Evolutionary conservation across 92 coral and sea anemone species (phyloP), one percentile per base, ranked within the genome.

Genomic region (Actinostola sp.): DNA sequence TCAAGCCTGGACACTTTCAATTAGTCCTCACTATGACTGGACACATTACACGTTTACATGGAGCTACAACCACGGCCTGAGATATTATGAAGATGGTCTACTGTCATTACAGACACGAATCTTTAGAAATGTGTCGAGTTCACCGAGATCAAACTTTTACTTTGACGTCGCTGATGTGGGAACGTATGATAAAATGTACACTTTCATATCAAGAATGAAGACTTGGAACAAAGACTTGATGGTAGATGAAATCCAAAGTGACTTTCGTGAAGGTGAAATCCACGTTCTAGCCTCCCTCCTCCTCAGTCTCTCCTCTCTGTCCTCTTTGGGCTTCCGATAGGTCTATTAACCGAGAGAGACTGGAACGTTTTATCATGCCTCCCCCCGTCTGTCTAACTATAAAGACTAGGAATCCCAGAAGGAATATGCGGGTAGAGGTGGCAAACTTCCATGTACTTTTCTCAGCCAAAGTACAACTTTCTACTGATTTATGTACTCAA

Each of bases 11-110:
- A 14, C 51, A 4, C 59, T 73, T 11, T 49, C 45, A 30, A 1
- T 49, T 24, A 57, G 70, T 27, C 79, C 79, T 1, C 45, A 38
- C 7, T 29, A 52, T 32, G 30, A 28, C 27, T 82, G 88, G 88
- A 69, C 78, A 1, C 63, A 76, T 26, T 77, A 75, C 21, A 67
- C 78, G 1, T 68, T 75, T 44, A 57, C 83, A 6, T 82, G 82
- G 88, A 66, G 78, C 28, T 46, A 76, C 14, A 20, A 61, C 15
- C 14, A 62, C 23, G 88, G 88, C 31, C 34, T 76, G 24, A 55
- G 63, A 50, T 10, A 27, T 12, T 82, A 67, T 25, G 83, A 82
- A 64, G 76, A 82, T 43, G 78, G 72, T 17, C 5, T 67, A 20
- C 45, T 68, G 9, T 55, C 58, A 1, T 10, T 19, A 27, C 74